A percentile compares a stretch with the other conserved stretches of the same genome.
phyloP scores from a whole-genome alignment of 2,797 vertebrate genomes.

The Micropoecilia bifurca region DNA sequence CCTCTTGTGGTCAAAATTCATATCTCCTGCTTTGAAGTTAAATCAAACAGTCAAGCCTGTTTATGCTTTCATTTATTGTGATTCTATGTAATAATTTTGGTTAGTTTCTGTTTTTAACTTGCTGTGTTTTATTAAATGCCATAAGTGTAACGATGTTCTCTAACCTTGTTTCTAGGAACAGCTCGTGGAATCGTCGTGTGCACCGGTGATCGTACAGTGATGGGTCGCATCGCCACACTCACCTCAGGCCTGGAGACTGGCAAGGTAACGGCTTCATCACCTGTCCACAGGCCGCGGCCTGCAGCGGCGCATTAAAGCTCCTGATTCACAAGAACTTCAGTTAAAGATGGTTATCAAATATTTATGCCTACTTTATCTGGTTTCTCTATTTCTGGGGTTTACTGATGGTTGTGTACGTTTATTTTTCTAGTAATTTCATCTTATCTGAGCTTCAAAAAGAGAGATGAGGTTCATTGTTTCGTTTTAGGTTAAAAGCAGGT shows the following conservation, averaged over 20 bases:
- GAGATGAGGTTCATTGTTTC: not conserved
- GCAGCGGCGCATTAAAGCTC: not conserved
- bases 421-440: not conserved
- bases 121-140: not conserved
- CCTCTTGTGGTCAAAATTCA: slow-evolving; percentile 45
- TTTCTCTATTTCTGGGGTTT: not conserved
- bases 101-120: not conserved
- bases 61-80: not conserved
- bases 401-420: not conserved
- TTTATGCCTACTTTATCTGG: not conserved
- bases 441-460: not conserved
- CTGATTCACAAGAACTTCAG: not conserved
- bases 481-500: not conserved
- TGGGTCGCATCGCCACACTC: slow-evolving; percentile 93
- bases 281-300: not conserved
- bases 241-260: slow-evolving; percentile 92
- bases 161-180: slow-evolving; percentile 79
- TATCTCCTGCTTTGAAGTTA: not conserved
- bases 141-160: not conserved
- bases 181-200: slow-evolving; percentile 91
- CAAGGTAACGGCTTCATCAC: slow-evolving; percentile 70
- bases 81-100: not conserved
- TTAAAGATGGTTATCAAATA: not conserved
- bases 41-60: accelerated
- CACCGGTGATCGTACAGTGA: slow-evolving; percentile 91